These are phyloP conservation scores for Promerops cafer DNA, from an alignment of 2,113 vertebrate species.

Conservation along the genomic window DNA sequence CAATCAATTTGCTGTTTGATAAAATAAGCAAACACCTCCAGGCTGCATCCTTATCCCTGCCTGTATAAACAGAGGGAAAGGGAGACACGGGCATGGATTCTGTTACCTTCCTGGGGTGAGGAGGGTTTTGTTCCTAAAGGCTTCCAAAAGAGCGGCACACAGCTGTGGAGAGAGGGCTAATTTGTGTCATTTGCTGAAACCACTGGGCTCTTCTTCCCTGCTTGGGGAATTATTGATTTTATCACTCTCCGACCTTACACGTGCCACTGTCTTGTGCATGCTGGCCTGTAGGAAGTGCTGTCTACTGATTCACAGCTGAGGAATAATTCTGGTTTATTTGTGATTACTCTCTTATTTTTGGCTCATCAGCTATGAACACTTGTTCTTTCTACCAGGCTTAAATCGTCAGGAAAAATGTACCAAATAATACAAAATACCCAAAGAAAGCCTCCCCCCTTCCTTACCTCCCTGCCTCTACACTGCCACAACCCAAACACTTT, in stretches of 20 bases:
- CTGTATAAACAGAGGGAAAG: conserved; percentile 1
- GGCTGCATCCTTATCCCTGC: not conserved
- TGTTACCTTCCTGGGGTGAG: conserved; percentile 15
- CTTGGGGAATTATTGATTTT: conserved; percentile 60
- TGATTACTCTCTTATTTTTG: not conserved
- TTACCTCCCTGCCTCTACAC: fast-evolving
- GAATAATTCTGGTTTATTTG: conserved; percentile 41
- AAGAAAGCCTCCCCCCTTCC: fast-evolving
- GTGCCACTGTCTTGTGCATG: conserved; percentile 9
- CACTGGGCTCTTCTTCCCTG: conserved; percentile 39
- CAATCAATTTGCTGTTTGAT: conserved; percentile 32
- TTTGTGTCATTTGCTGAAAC: conserved; percentile 52
- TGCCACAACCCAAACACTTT: not conserved
- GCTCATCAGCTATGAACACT: not conserved
- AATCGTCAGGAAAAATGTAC: not conserved
- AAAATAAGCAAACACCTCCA: conserved; percentile 24
- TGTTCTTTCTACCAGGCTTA: not conserved
- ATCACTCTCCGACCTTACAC: conserved; percentile 34
- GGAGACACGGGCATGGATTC: not conserved
- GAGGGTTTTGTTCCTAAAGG: not conserved
- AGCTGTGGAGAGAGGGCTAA: conserved; percentile 29
- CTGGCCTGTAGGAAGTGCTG: conserved; percentile 57
- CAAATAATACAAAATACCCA: not conserved
- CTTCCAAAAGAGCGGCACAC: conserved; percentile 15
- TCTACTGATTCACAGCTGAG: conserved; percentile 6